Evolutionary conservation across 2,113 vertebrate genomes (phyloP), one percentile per base, ranked within the genome.

Genomic region (Ornithorhynchus anatinus): DNA sequence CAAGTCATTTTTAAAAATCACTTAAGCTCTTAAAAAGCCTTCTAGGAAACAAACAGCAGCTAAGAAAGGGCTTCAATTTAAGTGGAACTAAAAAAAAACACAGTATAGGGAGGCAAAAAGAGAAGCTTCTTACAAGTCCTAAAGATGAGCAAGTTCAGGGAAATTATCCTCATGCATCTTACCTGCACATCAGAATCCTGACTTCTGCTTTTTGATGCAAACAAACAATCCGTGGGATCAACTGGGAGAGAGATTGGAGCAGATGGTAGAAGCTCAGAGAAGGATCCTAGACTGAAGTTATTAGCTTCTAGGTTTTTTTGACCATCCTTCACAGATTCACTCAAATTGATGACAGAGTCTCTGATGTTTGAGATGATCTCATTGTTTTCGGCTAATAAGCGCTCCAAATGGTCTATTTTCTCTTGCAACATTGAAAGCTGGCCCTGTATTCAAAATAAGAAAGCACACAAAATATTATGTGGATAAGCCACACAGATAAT

Each of bases 381-480:
- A 86, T 98, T 97, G 89, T 98, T 99, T 90, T 96, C 93, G 4
- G 94, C 92, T 45, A 99, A 89, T 35, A 97, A 91, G 25, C 70
- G 92, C 78, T 99, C 97, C 75, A 99, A 87, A 59, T 94, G 93
- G 78, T 97, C 96, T 67, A 99, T 97, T 93, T 96, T 97, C 80
- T 95, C 91, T 91, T 95, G 96, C 66, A 99, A 89, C 86, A 93
- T 91, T 63, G 91, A 94, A 80, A 98, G 90, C 23, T 97, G 95
- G 3, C 94, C 96, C 96, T 98, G 80, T 8, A 59, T 54, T 50
- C 10, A 75, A 72, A 82, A 69, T 59, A 59, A 40, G 66, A 69
- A 64, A 56, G 56, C 50, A 48, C 23, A 63, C 74, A 61, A 25
- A 54, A 22, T 37, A 51, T 77, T 79, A 81, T 31, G 76, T 39